A percentile compares a stretch with the other conserved stretches of the same genome.
phyloP scores from a whole-genome alignment of 2,797 vertebrate species.

The Poecilia wingei region DNA sequence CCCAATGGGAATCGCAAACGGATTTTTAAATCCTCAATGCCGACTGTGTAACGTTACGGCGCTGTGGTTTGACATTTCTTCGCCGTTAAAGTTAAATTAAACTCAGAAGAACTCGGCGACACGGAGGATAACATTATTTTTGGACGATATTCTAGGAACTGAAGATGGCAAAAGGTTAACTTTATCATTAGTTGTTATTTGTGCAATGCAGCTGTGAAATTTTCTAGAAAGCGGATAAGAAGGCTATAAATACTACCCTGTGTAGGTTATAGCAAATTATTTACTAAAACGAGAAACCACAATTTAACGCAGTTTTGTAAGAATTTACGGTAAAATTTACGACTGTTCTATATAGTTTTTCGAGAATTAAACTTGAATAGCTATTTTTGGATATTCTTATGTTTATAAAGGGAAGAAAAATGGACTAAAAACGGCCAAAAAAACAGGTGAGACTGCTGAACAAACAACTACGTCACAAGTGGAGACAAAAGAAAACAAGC shows the following conservation, averaged over 20 bases:
- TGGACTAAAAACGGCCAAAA: slow-evolving; percentile 74
- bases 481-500: slow-evolving; percentile 85
- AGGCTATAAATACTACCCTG: no score
- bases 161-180: slow-evolving; percentile 79
- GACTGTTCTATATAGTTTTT: not conserved
- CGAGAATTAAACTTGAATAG: not conserved
- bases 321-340: not conserved
- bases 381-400: not conserved
- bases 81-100: not conserved
- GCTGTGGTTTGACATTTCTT: slow-evolving; percentile 1
- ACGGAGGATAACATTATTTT: not conserved
- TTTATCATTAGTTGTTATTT: not conserved
- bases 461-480: slow-evolving; percentile 55
- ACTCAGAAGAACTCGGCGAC: not conserved
- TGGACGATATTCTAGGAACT: slow-evolving; percentile 11
- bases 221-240: not conserved
- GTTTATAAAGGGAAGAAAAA: slow-evolving; percentile 82
- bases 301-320: not conserved
- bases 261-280: not conserved
- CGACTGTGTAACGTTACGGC: fast-evolving
- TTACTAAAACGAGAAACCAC: not conserved
- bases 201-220: not conserved
- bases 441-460: slow-evolving; percentile 66
- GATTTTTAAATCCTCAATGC: slow-evolving; percentile 69
- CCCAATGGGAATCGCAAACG: slow-evolving; percentile 61